phyloP scores from a whole-genome alignment of 2,113 vertebrate species.

The Mobula birostris region DNA sequence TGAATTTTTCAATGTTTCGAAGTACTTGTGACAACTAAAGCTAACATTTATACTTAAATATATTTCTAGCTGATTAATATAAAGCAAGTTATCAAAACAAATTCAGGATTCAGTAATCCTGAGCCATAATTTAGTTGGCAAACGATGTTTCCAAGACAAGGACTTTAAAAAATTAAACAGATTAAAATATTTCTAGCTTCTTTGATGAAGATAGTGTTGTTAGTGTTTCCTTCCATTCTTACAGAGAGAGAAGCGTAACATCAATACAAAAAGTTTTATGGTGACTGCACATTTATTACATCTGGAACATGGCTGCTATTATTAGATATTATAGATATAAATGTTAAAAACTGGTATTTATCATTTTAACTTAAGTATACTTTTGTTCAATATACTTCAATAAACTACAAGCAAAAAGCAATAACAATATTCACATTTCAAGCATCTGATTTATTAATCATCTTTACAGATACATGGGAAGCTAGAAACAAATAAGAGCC shows the following conservation, averaged over 20 bases:
- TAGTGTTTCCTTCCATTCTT: background rate
- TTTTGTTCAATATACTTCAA: background rate
- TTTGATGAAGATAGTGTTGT: background rate
- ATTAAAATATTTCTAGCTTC: background rate
- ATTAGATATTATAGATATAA: slow-evolving; percentile 1
- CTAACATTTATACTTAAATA: background rate
- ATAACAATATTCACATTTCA: background rate
- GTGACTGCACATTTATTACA: background rate
- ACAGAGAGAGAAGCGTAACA: background rate
- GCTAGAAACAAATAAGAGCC: background rate
- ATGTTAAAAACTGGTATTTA: background rate
- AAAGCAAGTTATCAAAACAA: background rate
- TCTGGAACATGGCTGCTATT: background rate
- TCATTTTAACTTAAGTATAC: background rate
- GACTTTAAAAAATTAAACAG: background rate
- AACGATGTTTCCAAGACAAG: background rate
- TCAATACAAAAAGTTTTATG: background rate
- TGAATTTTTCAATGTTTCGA: no score
- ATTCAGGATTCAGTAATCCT: background rate
- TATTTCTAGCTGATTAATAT: background rate
- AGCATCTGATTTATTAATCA: background rate
- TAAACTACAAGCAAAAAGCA: background rate
- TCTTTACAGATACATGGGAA: background rate
- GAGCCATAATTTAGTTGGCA: background rate
- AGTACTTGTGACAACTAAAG: no score